These are phyloP conservation scores for Macropus fuliginosus DNA, from an alignment of 2,797 vertebrate species.

Conservation along the genomic window DNA sequence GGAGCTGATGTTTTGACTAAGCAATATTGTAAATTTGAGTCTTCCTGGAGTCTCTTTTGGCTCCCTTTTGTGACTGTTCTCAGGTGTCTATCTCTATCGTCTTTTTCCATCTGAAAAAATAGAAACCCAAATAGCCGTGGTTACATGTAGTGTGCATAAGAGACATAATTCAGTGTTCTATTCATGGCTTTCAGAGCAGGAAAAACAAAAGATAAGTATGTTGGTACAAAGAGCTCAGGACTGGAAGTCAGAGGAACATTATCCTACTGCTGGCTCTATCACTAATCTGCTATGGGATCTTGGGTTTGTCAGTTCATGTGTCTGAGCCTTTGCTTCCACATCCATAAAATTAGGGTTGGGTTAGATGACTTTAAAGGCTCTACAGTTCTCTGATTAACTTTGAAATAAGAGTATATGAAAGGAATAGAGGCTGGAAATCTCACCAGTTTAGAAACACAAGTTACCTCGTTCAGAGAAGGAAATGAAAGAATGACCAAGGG, in stretches of 20 bases:
- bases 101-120: neutral
- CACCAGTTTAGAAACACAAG: neutral
- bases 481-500: neutral
- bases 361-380: neutral
- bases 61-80: neutral
- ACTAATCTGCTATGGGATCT: neutral
- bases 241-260: neutral
- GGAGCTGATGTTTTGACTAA: neutral
- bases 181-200: neutral
- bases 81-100: neutral
- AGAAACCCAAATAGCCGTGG: neutral
- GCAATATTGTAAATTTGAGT: neutral
- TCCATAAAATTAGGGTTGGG: neutral
- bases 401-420: neutral
- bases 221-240: neutral
- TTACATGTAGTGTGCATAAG: neutral
- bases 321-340: neutral
- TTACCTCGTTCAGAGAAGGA: neutral
- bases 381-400: neutral
- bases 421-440: neutral
- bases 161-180: neutral
- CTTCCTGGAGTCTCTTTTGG: neutral
- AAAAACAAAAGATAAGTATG: neutral
- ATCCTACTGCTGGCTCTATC: neutral
- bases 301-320: neutral